phyloP scores from a whole-genome alignment of 1,140 invertebrate species.

The Chironomus tepperi region DNA sequence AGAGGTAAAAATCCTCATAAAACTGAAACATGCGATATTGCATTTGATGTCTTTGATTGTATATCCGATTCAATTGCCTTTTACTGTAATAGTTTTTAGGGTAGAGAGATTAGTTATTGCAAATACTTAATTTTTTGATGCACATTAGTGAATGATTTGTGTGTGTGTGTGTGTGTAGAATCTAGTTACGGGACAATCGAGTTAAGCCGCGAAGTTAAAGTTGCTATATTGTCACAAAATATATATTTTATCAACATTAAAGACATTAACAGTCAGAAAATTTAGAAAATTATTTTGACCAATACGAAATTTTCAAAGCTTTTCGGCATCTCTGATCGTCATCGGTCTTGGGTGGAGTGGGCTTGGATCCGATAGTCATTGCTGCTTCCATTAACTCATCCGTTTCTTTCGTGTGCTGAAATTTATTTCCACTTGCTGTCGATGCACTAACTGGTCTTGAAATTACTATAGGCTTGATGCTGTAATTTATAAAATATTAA shows the following conservation, averaged over 20 bases:
- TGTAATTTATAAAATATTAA: slow-evolving; percentile 38
- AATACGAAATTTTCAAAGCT: not conserved
- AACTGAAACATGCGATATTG: slow-evolving; percentile 57
- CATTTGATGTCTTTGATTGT: slow-evolving; percentile 64
- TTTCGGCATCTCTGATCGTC: not conserved
- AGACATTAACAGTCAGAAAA: not conserved
- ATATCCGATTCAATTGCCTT: slow-evolving; percentile 60
- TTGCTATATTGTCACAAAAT: not conserved
- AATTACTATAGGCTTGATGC: slow-evolving; percentile 50
- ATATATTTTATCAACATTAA: not conserved
- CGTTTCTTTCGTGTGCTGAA: slow-evolving; percentile 77
- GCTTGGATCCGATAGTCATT: not conserved
- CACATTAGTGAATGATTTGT: too few relatives aligned
- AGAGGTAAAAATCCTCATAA: slow-evolving; percentile 41
- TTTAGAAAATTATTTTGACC: not conserved
- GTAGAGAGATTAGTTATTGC: not conserved
- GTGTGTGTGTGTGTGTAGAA: too few relatives aligned
- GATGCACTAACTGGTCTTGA: slow-evolving; percentile 78
- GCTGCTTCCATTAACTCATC: not conserved
- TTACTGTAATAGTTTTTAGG: slow-evolving; percentile 44
- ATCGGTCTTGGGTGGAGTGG: not conserved
- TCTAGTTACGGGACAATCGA: too few relatives aligned
- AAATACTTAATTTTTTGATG: too few relatives aligned
- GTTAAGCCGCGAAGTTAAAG: too few relatives aligned
- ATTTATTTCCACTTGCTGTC: slow-evolving; percentile 91